Percentiles rank a stretch among this genome's conserved stretches.
phyloP scores from a whole-genome alignment of 2,797 vertebrate genomes.

The Rallus crepitans region DNA sequence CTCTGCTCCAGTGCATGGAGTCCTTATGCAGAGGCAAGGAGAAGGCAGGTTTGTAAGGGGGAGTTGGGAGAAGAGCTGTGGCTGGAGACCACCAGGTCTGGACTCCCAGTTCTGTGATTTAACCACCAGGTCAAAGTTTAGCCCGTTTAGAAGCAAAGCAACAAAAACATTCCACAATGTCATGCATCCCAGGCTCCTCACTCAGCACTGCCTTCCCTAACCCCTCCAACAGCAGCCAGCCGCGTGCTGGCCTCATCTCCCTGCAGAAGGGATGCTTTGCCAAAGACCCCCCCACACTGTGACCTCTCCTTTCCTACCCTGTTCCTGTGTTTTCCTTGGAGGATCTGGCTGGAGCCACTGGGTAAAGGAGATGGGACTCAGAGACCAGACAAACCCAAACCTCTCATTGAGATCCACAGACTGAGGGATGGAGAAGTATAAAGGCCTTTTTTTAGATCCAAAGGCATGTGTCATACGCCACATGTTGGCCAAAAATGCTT shows the following conservation, averaged over 20 bases:
- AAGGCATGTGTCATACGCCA: neutral
- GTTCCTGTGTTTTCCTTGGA: neutral
- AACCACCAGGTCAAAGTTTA: neutral
- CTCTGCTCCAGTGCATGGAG: neutral
- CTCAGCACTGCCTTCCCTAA: neutral
- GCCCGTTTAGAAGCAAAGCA: neutral
- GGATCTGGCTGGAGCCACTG: neutral
- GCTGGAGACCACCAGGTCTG: neutral
- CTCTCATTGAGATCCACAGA: neutral
- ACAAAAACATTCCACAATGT: neutral
- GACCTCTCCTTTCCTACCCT: neutral
- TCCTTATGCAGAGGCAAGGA: neutral
- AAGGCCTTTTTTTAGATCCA: neutral
- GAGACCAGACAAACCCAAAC: neutral
- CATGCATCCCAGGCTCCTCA: neutral
- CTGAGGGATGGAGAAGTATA: neutral
- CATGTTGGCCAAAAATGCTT: neutral
- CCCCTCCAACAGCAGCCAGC: neutral
- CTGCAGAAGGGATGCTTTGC: neutral
- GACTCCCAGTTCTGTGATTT: neutral
- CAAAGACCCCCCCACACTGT: neutral
- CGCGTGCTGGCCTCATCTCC: neutral
- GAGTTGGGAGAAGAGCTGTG: neutral
- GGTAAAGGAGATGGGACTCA: neutral
- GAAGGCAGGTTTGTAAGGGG: neutral